Percentiles rank a stretch among this genome's conserved stretches.
Evolutionary conservation across 2,113 vertebrate species (phyloP).

Genomic region (Heliornis fulica): DNA sequence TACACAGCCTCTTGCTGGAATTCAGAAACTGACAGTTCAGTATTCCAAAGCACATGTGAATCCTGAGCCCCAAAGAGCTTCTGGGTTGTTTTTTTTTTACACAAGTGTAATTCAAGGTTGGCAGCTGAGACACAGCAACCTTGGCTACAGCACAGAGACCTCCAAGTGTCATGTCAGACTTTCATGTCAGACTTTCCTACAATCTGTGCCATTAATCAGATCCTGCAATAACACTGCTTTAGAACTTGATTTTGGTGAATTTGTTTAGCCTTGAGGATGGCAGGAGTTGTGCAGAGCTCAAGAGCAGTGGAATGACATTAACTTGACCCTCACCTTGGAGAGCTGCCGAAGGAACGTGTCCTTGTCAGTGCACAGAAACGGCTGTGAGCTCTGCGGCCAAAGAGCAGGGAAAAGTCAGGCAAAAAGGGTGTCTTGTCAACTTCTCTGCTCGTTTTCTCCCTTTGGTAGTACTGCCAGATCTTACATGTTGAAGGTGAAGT

Average conservation of each 20-base stretch:
- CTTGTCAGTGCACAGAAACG: not conserved
- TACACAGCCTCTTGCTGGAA: not conserved
- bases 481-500: not conserved
- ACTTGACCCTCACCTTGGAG: not conserved
- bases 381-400: not conserved
- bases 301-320: not conserved
- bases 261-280: slow-evolving; percentile 19
- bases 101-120: not conserved
- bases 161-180: not conserved
- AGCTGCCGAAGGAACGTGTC: not conserved
- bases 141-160: not conserved
- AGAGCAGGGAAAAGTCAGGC: not conserved
- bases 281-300: not conserved
- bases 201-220: not conserved
- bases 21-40: not conserved
- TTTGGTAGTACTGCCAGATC: not conserved
- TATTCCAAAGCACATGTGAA: not conserved
- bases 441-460: not conserved
- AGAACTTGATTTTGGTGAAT: not conserved
- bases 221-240: not conserved
- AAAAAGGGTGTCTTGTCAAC: not conserved
- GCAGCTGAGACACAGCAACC: not conserved
- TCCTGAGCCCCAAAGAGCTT: not conserved
- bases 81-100: not conserved
- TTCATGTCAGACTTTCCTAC: not conserved